These are phyloP conservation scores for Subacronicta megacephala DNA, from an alignment of 2,888 invertebrate species.

Conservation along the genomic window DNA sequence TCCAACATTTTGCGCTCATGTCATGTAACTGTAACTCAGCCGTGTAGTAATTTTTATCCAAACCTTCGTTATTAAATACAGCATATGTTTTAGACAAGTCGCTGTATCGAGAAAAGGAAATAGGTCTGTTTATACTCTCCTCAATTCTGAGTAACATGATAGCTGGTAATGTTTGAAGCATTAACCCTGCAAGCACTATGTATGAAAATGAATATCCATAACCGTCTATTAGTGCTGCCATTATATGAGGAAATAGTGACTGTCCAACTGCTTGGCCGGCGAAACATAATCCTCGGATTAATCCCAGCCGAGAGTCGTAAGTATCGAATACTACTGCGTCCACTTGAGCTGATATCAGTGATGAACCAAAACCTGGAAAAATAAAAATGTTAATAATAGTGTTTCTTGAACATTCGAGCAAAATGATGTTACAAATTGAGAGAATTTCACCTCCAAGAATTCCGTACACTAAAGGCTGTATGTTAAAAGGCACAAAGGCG, in stretches of 20 bases:
- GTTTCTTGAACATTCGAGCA: neutral
- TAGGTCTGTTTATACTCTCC: slow-evolving; percentile 67
- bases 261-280: slow-evolving; percentile 85
- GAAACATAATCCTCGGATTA: slow-evolving; percentile 78
- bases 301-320: slow-evolving; percentile 78
- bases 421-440: neutral
- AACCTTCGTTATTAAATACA: slow-evolving; percentile 75
- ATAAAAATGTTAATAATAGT: neutral
- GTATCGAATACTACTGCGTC: slow-evolving; percentile 85
- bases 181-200: slow-evolving; percentile 78
- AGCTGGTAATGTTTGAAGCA: slow-evolving; percentile 82
- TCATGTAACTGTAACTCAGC: slow-evolving; percentile 82
- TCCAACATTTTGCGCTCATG: slow-evolving; percentile 83
- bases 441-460: slow-evolving; percentile 76
- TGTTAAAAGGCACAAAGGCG: slow-evolving; percentile 69
- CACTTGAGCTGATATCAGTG: slow-evolving; percentile 84
- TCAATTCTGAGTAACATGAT: slow-evolving; percentile 79
- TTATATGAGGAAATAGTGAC: slow-evolving; percentile 82
- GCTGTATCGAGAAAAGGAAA: slow-evolving; percentile 77
- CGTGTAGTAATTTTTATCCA: slow-evolving; percentile 68
- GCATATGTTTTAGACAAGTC: slow-evolving; percentile 80
- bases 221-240: slow-evolving; percentile 75
- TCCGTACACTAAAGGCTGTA: slow-evolving; percentile 79
- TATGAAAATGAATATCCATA: slow-evolving; percentile 79
- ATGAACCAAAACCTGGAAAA: slow-evolving; percentile 80